Conservation (phyloP, 2,888 invertebrate species). For the Metallyticus violacea region DNA sequence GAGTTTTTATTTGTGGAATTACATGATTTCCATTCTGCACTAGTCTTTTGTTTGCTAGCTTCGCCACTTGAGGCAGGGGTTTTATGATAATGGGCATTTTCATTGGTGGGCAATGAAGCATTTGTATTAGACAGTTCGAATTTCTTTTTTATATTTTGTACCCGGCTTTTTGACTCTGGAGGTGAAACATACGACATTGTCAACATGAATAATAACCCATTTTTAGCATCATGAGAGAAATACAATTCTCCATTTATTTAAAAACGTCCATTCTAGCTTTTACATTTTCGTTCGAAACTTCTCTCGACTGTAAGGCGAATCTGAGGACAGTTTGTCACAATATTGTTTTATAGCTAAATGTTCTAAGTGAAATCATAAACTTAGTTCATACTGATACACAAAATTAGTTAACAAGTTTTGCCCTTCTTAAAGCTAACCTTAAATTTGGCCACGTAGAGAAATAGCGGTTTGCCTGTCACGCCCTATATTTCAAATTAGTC, state of each 20-base stretch:
- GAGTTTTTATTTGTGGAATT: neutral
- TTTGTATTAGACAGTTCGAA: constrained; percentile 15
- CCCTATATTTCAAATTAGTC: no score
- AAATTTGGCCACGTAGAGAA: neutral
- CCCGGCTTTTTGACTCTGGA: constrained; percentile 12
- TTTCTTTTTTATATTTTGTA: constrained; percentile 25
- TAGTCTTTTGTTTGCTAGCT: neutral
- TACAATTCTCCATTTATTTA: neutral
- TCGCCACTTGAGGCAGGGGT: neutral
- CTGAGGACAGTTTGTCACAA: no score
- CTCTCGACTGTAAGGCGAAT: neutral
- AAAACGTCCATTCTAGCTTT: neutral
- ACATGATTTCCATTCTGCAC: neutral
- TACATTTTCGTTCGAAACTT: neutral
- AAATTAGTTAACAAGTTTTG: neutral
- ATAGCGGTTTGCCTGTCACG: no score
- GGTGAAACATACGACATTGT: constrained; percentile 23
- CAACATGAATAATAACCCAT: neutral
- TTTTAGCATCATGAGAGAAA: neutral
- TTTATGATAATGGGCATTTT: neutral
- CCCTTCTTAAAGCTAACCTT: neutral
- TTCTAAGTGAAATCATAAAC: no score
- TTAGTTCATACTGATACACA: no score
- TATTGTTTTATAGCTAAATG: no score
- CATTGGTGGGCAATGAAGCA: neutral